Conservation (phyloP, 2,797 vertebrate genomes). For the Synanceia verrucosa region DNA sequence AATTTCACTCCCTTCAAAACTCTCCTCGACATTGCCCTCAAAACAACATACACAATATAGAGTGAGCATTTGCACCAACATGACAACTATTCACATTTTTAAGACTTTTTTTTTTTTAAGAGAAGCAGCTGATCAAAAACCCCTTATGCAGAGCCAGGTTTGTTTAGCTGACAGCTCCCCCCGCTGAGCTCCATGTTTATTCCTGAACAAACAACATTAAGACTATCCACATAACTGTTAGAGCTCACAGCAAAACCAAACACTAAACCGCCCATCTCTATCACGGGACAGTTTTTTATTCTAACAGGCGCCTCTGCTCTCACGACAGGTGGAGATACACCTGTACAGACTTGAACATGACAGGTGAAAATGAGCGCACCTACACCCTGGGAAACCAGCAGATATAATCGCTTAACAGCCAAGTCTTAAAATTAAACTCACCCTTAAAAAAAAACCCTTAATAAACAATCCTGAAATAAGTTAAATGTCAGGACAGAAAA, state of each 20-base stretch:
- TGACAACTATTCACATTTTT: background rate
- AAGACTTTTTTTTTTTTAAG: background rate
- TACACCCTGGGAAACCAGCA: constrained; percentile 59
- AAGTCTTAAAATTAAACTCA: constrained; percentile 13
- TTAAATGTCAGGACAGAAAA: background rate
- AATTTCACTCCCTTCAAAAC: constrained; percentile 80
- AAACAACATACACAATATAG: constrained; percentile 32
- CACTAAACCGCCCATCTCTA: constrained; percentile 59
- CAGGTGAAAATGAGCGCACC: constrained; percentile 74
- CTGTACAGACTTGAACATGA: constrained; percentile 83
- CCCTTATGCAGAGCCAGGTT: background rate
- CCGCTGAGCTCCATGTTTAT: constrained; percentile 25
- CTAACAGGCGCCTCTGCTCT: constrained; percentile 58
- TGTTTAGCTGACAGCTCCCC: constrained; percentile 17
- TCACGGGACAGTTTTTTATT: constrained; percentile 51
- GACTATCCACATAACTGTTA: constrained; percentile 60
- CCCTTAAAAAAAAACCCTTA: background rate
- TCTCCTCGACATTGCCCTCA: constrained; percentile 66
- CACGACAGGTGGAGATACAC: constrained; percentile 85
- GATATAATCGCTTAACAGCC: constrained; percentile 23
- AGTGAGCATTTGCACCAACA: background rate
- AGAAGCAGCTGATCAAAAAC: background rate
- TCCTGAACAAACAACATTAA: constrained; percentile 67
- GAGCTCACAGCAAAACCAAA: constrained; percentile 71
- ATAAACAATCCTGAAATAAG: background rate